Evolutionary conservation across 1,140 invertebrate genomes (phyloP), one percentile per base, ranked within the genome.

Genomic region (Drosophila cardini): DNA sequence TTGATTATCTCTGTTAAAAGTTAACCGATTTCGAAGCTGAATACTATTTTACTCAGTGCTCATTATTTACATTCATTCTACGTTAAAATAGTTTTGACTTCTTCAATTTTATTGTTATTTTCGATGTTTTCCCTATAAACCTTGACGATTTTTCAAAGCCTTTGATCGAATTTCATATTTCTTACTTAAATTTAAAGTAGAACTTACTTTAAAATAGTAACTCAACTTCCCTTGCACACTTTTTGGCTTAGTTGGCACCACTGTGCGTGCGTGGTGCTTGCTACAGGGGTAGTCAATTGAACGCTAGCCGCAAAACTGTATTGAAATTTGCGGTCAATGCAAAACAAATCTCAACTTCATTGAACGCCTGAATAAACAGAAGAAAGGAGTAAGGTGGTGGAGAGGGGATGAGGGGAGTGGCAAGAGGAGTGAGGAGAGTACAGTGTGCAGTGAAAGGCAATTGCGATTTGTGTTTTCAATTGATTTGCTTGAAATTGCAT

Each of bases 251-350:
- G 15, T 64, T 18, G 26, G 2, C 7, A 0, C 67, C 82, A 86
- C 78, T 56, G 82, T 85, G 72, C 57, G 2, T n/a, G n/a, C 0
- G 5, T 30, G n/a, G 2, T 57, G 43, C n/a, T 46, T 53, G 36
- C 15, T 15, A 74, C 16, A 48, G 53, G 45, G 55, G 72, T 60
- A 56, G 65, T 73, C 68, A 83, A 87, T 86, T 87, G 83, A 43
- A 73, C 64, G 68, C 74, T 74, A 72, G 60, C 83, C 83, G 79
- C 83, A 87, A 83, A 87, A 80, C 69, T 87, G 84, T 87, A 87
- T 87, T 87, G 83, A 87, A 87, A 87, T 89, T 87, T 87, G 83
- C 83, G 83, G 83, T 87, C 83, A 87, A 87, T 89, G 84, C 76
- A 83, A 87, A 86, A 89, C 83, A 87, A 87, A 79, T 89, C 76